phyloP scores from a whole-genome alignment of 2,888 invertebrate genomes.

The Argyresthia albistria region DNA sequence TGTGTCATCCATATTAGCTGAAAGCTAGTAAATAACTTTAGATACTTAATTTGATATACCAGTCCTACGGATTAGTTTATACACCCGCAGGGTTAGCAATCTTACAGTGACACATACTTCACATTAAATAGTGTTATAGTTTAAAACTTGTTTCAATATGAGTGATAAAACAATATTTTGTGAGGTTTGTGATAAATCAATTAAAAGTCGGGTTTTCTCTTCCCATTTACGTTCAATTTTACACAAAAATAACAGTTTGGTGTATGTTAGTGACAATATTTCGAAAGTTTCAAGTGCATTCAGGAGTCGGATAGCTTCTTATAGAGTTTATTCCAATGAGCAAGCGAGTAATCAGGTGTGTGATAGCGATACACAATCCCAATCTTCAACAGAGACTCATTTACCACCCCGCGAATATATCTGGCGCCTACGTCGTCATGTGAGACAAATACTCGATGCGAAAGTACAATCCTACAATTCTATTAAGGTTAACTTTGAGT shows the following conservation, averaged over 20 bases:
- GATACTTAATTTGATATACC: too few species aligned
- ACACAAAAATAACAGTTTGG: neutral
- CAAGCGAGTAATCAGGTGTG: neutral
- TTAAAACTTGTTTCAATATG: too few species aligned
- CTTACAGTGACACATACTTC: too few species aligned
- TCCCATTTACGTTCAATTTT: neutral
- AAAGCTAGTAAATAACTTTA: too few species aligned
- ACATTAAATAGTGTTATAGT: too few species aligned
- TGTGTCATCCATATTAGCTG: too few species aligned
- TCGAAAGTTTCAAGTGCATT: neutral
- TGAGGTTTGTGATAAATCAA: neutral
- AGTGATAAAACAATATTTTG: neutral
- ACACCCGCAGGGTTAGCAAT: too few species aligned
- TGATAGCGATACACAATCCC: too few species aligned
- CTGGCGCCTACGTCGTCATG: neutral
- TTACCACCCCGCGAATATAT: neutral
- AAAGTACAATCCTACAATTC: neutral
- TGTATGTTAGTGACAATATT: neutral
- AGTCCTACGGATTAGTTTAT: too few species aligned
- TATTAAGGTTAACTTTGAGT: neutral
- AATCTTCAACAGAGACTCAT: neutral
- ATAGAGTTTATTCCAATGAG: neutral
- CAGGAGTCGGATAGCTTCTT: neutral
- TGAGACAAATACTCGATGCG: neutral
- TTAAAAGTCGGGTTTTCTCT: neutral